Evolutionary conservation across 2,888 invertebrate genomes (phyloP), one percentile per base, ranked within the genome.

Genomic region (Sacculina carcini): DNA sequence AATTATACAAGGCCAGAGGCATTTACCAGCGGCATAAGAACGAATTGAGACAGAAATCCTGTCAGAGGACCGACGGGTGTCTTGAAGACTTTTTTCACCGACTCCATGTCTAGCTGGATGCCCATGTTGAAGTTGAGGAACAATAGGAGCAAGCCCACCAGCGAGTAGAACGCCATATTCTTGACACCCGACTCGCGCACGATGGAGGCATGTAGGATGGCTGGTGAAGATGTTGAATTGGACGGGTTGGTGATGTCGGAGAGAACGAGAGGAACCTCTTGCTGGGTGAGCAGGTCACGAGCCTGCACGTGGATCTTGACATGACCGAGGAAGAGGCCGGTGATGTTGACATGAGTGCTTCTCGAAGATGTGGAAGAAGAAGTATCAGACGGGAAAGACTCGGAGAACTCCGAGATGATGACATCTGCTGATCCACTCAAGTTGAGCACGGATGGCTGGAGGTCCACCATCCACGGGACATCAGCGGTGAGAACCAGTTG

Each of bases 11-110:
- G n/a, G n/a, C n/a, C n/a, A n/a, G n/a, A n/a, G n/a, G 4, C 40
- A 60, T 64, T 61, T 61, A 70, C 70, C 63, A 69, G 48, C 7
- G 71, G 71, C 71, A 71, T 71, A 50, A 69, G 60, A 7, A 67
- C 51, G 58, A 69, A 71, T 58, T 71, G 71, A 28, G 68, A 68
- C 40, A 63, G 58, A 53, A 70, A 64, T 1, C 70, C 70, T 23
- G 69, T 68, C 3, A 62, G 57, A 1, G 70, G 71, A 10, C 68
- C 69, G 1, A 69, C 59, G 0, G 71, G 71, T 53, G 60, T 65
- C 57, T 60, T 63, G 6, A 71, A 54, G 0, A 67, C 66, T 44
- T 61, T 58, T 53, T 61, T 62, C 31, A 69, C 64, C 14, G 63
- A 58, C 2, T 55, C 31, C 24, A 67, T 48, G 44, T 69, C 65